A percentile compares a stretch with the other conserved stretches of the same genome.
phyloP scores from a whole-genome alignment of 37 sponge, comb jelly and placozoan species.

The Halisarca cf. caerulea region DNA sequence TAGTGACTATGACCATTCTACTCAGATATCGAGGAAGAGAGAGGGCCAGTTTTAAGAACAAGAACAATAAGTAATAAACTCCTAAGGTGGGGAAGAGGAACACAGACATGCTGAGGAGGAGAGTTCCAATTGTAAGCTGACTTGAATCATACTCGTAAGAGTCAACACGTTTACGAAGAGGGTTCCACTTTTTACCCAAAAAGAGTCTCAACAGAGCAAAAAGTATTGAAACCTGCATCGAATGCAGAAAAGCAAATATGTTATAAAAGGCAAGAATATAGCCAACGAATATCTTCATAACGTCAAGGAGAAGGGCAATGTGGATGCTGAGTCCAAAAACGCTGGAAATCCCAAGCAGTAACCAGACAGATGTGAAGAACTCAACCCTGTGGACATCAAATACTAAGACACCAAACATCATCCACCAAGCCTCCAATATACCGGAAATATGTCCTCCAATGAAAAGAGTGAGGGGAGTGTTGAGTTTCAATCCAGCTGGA shows the following conservation, averaged over 20 bases:
- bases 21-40: constrained; percentile 35
- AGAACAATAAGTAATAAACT: constrained; percentile 59
- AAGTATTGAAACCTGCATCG: constrained; percentile 57
- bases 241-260: constrained; percentile 39
- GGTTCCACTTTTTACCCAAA: constrained; percentile 80
- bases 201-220: constrained; percentile 68
- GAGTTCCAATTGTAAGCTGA: constrained; percentile 71
- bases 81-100: constrained; percentile 73
- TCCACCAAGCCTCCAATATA: constrained; percentile 39
- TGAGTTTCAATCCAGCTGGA: constrained; percentile 83
- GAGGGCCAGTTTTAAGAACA: constrained; percentile 33
- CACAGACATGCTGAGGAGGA: constrained; percentile 75
- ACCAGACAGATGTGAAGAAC: not conserved
- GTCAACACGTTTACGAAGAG: constrained; percentile 65
- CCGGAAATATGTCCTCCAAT: constrained; percentile 34
- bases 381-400: not conserved
- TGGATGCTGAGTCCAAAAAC: constrained; percentile 44
- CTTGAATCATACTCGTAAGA: constrained; percentile 66
- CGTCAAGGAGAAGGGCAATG: constrained; percentile 57
- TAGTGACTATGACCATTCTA: constrained; percentile 18
- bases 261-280: constrained; percentile 70
- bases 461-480: constrained; percentile 62
- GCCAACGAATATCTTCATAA: constrained; percentile 62
- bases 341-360: not conserved
- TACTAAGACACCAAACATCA: constrained; percentile 23